These are phyloP conservation scores for Andrena hattorfiana DNA, from an alignment of 2,888 invertebrate genomes.

Conservation along the genomic window DNA sequence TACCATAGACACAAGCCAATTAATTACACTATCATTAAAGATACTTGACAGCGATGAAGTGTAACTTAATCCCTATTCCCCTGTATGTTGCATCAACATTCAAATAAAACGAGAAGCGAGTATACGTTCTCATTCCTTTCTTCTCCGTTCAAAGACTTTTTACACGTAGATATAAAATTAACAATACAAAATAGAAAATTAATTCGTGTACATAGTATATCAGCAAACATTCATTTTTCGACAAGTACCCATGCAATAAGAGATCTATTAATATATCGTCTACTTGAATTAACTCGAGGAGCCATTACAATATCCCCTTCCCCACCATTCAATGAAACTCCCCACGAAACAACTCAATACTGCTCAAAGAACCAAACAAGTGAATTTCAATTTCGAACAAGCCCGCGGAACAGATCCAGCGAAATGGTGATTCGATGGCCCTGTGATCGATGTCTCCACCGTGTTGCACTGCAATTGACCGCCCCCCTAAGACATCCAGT, in stretches of 20 bases:
- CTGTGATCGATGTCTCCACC: constrained; percentile 47
- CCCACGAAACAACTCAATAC: neutral
- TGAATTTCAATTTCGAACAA: neutral
- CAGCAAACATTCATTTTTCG: no score
- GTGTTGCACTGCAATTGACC: constrained; percentile 30
- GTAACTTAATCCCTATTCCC: neutral
- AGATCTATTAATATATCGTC: no score
- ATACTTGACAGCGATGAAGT: constrained; percentile 7
- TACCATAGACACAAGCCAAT: constrained; percentile 18
- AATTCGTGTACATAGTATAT: neutral
- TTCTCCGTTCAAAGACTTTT: no score
- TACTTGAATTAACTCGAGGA: no score
- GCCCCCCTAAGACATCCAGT: constrained; percentile 23
- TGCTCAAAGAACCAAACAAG: neutral
- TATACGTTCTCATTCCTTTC: neutral
- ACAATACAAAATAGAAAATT: neutral
- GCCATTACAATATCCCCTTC: neutral
- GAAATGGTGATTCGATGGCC: constrained; percentile 22
- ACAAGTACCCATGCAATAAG: no score
- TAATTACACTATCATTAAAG: constrained; percentile 30
- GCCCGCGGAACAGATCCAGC: constrained; percentile 23
- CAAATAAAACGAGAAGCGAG: neutral
- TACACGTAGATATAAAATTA: neutral
- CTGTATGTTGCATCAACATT: neutral
- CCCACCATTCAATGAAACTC: neutral